These are phyloP conservation scores for Pogonus chalceus DNA, from an alignment of 1,140 invertebrate species.

Conservation along the genomic window DNA sequence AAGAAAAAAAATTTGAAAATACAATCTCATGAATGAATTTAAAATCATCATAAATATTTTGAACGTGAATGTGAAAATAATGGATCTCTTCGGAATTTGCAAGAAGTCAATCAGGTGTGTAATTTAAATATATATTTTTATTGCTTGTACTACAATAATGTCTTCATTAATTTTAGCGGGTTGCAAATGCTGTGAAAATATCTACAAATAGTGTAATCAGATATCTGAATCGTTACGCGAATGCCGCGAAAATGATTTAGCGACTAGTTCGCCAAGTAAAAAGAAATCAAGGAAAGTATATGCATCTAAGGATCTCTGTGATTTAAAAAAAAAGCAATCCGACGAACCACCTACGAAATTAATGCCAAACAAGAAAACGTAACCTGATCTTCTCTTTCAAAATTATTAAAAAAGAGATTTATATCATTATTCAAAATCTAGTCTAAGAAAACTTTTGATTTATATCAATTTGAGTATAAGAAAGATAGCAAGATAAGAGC, in stretches of 20 bases:
- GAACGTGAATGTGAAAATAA: background rate
- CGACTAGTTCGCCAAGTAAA: background rate
- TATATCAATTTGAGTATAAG: too few relatives aligned
- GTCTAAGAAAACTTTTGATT: too few relatives aligned
- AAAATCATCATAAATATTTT: background rate
- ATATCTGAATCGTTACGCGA: background rate
- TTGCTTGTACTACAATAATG: background rate
- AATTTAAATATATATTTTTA: background rate
- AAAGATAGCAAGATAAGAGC: too few relatives aligned
- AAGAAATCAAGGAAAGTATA: background rate
- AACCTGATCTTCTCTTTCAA: too few relatives aligned
- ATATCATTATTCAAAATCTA: too few relatives aligned
- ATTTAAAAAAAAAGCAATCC: background rate
- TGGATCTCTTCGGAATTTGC: too few relatives aligned
- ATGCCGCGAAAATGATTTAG: background rate
- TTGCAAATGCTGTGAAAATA: background rate
- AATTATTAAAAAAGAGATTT: too few relatives aligned
- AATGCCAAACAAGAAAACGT: too few relatives aligned
- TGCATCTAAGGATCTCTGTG: background rate
- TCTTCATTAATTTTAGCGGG: background rate
- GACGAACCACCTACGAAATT: too few relatives aligned
- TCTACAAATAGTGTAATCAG: background rate
- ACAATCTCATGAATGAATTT: background rate
- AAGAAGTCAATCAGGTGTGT: too few relatives aligned
- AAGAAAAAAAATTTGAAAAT: background rate